Conservation (phyloP, 2,113 vertebrate genomes). For the Lethenteron reissneri region DNA sequence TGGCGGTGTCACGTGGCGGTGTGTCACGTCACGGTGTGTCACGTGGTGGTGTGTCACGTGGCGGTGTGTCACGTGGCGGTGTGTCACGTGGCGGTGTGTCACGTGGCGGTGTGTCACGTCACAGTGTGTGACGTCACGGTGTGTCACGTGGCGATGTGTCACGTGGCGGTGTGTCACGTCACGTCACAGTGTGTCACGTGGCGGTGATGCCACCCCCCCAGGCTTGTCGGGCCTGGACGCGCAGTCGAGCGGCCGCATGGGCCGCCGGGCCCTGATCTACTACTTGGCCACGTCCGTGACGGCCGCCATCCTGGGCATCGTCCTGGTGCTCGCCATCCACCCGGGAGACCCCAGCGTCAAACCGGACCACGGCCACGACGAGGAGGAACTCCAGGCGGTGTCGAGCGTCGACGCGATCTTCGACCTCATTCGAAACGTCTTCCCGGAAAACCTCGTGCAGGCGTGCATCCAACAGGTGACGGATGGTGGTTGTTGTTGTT, state of each 20-base stretch:
- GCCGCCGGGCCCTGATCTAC: slow-evolving; percentile 42
- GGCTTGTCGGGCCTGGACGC: slow-evolving; percentile 45
- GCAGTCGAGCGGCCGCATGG: slow-evolving; percentile 44
- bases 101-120: too few relatives aligned
- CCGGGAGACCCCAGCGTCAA: slow-evolving; percentile 42
- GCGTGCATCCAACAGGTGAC: slow-evolving; percentile 46
- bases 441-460: slow-evolving; percentile 48
- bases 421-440: slow-evolving; percentile 45
- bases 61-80: too few relatives aligned
- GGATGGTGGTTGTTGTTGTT: too few relatives aligned
- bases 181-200: too few relatives aligned
- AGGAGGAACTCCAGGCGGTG: slow-evolving; percentile 28
- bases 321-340: slow-evolving; percentile 42
- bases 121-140: too few relatives aligned
- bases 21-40: too few relatives aligned
- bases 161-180: too few relatives aligned
- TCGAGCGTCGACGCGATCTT: slow-evolving; percentile 47
- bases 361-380: background rate
- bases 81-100: too few relatives aligned
- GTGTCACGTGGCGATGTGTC: too few relatives aligned
- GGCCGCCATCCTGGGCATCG: slow-evolving; percentile 37
- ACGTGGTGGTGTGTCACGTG: too few relatives aligned
- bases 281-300: slow-evolving; percentile 46
- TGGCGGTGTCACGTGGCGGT: too few relatives aligned
- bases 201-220: slow-evolving; percentile 12